These are phyloP conservation scores for Clunio marinus DNA, from an alignment of 2,888 invertebrate genomes.

Conservation along the genomic window DNA sequence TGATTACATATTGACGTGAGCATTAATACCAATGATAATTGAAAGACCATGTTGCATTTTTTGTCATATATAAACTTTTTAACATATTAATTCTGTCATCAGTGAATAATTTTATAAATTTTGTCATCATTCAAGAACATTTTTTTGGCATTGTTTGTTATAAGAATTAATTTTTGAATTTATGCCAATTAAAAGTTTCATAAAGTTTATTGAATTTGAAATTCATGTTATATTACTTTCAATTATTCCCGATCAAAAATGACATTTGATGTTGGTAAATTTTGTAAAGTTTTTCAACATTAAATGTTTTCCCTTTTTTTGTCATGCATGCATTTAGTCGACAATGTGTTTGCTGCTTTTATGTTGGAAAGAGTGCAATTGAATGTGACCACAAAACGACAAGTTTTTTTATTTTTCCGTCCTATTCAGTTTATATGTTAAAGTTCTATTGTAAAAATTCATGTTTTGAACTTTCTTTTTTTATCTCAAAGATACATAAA, in stretches of 20 bases:
- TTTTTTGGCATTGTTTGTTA: too few species aligned
- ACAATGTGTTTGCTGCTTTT: background rate
- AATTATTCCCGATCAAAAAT: too few species aligned
- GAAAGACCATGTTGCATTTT: background rate
- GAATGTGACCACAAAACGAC: constrained; percentile 1
- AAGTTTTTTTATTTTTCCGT: background rate
- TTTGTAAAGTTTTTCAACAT: constrained; percentile 13
- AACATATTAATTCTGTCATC: too few species aligned
- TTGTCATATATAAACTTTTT: too few species aligned
- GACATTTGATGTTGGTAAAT: constrained; percentile 17
- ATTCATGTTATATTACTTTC: too few species aligned
- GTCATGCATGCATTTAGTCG: background rate
- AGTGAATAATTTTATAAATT: too few species aligned
- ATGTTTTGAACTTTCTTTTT: background rate
- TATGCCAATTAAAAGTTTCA: too few species aligned
- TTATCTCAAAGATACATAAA: too few species aligned
- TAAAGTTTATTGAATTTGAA: too few species aligned
- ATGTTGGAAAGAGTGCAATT: constrained; percentile 7
- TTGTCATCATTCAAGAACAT: too few species aligned
- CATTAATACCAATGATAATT: background rate
- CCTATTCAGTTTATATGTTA: background rate
- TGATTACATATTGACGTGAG: background rate
- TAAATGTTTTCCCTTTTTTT: constrained; percentile 1
- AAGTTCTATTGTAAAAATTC: constrained; percentile 20
- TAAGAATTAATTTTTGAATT: too few species aligned